Evolutionary conservation across 2,113 vertebrate genomes (phyloP).

Genomic region (Phrynocephalus versicolor): DNA sequence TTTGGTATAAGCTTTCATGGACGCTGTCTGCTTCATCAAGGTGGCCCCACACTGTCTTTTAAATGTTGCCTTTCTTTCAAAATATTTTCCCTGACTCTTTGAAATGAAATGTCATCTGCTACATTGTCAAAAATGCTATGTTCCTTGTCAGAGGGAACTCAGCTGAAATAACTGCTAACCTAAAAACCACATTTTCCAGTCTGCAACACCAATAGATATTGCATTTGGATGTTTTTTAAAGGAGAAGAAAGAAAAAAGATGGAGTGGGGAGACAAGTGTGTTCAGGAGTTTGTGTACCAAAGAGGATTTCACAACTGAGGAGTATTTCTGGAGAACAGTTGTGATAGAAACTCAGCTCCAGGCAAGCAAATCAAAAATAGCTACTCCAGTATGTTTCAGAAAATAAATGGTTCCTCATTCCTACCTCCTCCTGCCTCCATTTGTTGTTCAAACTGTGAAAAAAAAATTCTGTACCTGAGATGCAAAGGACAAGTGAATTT

Average conservation of each 20-base stretch:
- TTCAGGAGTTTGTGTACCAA: constrained; percentile 6
- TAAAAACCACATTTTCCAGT: constrained; percentile 8
- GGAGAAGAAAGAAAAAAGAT: background rate
- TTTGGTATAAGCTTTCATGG: background rate
- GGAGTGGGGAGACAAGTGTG: background rate
- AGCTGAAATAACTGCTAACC: constrained; percentile 25
- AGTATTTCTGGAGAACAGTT: constrained; percentile 26
- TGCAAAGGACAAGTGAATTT: background rate
- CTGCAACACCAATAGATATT: constrained; percentile 6
- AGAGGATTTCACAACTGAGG: background rate
- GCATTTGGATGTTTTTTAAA: background rate
- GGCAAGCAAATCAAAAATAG: constrained; percentile 35
- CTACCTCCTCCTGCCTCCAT: background rate
- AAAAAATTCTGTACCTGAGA: constrained; percentile 7
- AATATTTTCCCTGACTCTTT: constrained; percentile 3
- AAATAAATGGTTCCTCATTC: background rate
- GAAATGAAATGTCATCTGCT: constrained; percentile 23
- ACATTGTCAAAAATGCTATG: constrained; percentile 17
- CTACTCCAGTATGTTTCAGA: background rate
- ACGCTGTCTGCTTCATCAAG: background rate
- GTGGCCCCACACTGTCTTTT: background rate
- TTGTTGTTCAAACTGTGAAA: background rate
- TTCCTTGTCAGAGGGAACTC: constrained; percentile 13
- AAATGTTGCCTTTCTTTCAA: constrained; percentile 9
- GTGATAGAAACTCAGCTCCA: constrained; percentile 19